Evolutionary conservation across 2,113 vertebrate species (phyloP).

Genomic region (Rousettus leschenaultii): DNA sequence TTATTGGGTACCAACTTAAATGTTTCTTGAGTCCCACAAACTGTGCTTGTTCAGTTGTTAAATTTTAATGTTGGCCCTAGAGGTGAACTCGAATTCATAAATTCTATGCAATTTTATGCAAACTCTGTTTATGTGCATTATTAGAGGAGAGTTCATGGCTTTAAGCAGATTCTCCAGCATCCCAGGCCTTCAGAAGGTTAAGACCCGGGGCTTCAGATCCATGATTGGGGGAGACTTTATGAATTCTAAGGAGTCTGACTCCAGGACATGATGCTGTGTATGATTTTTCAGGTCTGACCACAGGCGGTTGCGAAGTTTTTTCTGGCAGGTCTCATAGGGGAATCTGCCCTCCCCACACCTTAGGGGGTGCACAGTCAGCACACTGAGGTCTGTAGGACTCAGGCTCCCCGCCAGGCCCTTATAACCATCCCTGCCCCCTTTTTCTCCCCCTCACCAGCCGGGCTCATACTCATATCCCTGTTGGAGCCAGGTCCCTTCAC

Average conservation of each 20-base stretch:
- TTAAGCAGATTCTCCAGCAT: background rate
- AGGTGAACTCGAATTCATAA: background rate
- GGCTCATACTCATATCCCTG: fast-evolving
- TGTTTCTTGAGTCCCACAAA: background rate
- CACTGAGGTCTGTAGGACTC: background rate
- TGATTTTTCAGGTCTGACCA: background rate
- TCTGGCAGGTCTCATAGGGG: background rate
- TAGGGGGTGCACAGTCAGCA: background rate
- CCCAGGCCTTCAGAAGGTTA: background rate
- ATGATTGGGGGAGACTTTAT: background rate
- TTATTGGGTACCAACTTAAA: too few species aligned
- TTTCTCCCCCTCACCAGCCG: fast-evolving
- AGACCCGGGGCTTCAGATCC: background rate
- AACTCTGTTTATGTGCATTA: background rate
- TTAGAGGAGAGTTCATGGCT: background rate
- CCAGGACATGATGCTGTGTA: background rate
- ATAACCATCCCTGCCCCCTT: background rate
- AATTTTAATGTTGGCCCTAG: background rate
- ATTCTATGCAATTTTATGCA: background rate
- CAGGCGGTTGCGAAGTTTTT: background rate
- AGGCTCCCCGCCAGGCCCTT: background rate
- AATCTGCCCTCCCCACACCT: background rate
- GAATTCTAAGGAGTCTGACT: background rate
- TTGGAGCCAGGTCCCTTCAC: too few species aligned
- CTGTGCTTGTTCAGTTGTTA: background rate